phyloP scores from a whole-genome alignment of 2,888 invertebrate genomes.

The Torymus aiolomorphi region DNA sequence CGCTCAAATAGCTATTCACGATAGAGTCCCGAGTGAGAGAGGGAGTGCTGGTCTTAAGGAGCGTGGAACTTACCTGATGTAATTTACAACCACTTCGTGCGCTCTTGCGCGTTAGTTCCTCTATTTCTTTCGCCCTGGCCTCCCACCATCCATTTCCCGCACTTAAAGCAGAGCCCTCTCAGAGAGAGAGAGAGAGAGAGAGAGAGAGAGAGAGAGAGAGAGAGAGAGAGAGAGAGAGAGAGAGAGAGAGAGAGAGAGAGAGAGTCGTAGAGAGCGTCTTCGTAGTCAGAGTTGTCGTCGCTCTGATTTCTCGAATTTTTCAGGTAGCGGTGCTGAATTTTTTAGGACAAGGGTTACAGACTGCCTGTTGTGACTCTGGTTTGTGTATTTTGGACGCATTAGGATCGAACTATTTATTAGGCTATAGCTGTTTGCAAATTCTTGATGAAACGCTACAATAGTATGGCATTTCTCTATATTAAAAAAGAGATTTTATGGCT shows the following conservation, averaged over 20 bases:
- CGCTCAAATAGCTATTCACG: slow-evolving; percentile 53
- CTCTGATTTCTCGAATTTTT: slow-evolving; percentile 27
- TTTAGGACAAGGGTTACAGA: neutral
- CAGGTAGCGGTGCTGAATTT: neutral
- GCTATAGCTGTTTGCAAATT: too few relatives aligned
- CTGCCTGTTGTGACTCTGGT: too few relatives aligned
- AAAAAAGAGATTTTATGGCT: too few relatives aligned
- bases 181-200: too few relatives aligned
- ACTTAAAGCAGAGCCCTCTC: neutral
- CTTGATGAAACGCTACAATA: too few relatives aligned
- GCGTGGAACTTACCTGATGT: slow-evolving; percentile 48
- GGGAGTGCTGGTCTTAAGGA: slow-evolving; percentile 27
- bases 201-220: too few relatives aligned
- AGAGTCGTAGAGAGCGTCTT: too few relatives aligned
- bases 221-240: too few relatives aligned
- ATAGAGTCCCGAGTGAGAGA: slow-evolving; percentile 17
- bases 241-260: too few relatives aligned
- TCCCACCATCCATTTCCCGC: neutral
- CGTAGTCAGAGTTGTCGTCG: neutral
- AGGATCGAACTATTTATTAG: too few relatives aligned
- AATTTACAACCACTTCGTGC: slow-evolving; percentile 47
- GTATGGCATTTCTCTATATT: too few relatives aligned
- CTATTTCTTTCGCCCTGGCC: slow-evolving; percentile 3
- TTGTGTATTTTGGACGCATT: too few relatives aligned
- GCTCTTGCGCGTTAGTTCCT: neutral